Percentiles rank a stretch among this genome's conserved stretches.
Evolutionary conservation across 1,140 invertebrate species (phyloP).

Genomic region (Drosophila miranda): DNA sequence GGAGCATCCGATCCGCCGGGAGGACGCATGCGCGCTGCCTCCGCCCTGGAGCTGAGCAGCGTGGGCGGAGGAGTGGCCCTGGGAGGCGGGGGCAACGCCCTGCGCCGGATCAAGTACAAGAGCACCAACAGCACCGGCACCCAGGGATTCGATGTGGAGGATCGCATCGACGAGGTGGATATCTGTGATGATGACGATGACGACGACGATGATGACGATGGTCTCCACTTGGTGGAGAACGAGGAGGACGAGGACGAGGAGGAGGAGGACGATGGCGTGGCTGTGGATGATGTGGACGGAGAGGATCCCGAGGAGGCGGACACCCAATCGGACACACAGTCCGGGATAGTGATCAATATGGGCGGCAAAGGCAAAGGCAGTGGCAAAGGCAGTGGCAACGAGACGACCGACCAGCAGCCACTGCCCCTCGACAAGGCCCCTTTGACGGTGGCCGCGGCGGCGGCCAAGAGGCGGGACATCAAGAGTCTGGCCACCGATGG

Average conservation of each 20-base stretch:
- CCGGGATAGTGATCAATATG: slow-evolving; percentile 64
- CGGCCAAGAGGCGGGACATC: slow-evolving; percentile 52
- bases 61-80: slow-evolving; percentile 1
- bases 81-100: slow-evolving; percentile 12
- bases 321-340: slow-evolving; percentile 62
- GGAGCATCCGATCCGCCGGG: background rate
- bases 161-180: slow-evolving; percentile 80
- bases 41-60: slow-evolving; percentile 62
- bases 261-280: slow-evolving; percentile 50
- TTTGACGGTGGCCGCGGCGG: slow-evolving; percentile 50
- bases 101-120: slow-evolving; percentile 74
- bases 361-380: slow-evolving; percentile 17
- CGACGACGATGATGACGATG: slow-evolving; percentile 35
- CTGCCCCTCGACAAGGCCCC: slow-evolving; percentile 51
- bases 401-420: background rate
- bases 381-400: background rate
- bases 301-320: slow-evolving; percentile 39
- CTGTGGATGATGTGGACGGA: slow-evolving; percentile 58
- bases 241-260: slow-evolving; percentile 37
- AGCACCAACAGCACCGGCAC: slow-evolving; percentile 72
- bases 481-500: slow-evolving; percentile 72
- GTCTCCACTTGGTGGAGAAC: slow-evolving; percentile 1
- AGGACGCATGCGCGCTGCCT: slow-evolving; percentile 56
- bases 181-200: slow-evolving; percentile 57
- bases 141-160: slow-evolving; percentile 73